Conservation (phyloP, 2,797 vertebrate species). For the Calcarius lapponicus region DNA sequence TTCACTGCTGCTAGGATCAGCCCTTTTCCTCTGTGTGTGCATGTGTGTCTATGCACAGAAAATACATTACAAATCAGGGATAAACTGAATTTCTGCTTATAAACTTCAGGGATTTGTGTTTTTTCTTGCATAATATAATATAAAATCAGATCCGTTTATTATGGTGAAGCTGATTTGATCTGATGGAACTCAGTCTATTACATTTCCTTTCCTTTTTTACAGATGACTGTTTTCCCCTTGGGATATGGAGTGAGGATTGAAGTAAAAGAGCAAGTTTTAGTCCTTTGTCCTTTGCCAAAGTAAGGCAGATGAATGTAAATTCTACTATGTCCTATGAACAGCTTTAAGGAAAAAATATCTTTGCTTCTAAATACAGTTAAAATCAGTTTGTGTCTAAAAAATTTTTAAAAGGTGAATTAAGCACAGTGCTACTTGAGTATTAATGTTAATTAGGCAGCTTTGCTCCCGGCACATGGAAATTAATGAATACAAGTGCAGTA, state of each 20-base stretch:
- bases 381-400: not conserved
- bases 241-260: not conserved
- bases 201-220: slow-evolving; percentile 5
- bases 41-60: not conserved
- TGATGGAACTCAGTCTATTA: not conserved
- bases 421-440: not conserved
- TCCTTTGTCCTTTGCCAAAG: not conserved
- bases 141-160: not conserved
- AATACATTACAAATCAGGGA: not conserved
- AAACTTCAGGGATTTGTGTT: not conserved
- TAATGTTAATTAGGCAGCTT: not conserved
- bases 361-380: not conserved
- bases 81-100: not conserved
- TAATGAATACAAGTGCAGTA: not conserved
- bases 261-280: not conserved
- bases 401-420: not conserved
- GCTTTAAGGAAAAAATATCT: not conserved
- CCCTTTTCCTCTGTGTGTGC: not conserved
- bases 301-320: not conserved
- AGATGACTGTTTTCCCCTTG: not conserved
- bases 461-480: not conserved
- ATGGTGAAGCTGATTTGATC: not conserved
- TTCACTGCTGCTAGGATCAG: not conserved
- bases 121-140: not conserved
- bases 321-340: not conserved